Evolutionary conservation across 2,113 vertebrate species (phyloP).

Genomic region (Chaenocephalus aceratus): DNA sequence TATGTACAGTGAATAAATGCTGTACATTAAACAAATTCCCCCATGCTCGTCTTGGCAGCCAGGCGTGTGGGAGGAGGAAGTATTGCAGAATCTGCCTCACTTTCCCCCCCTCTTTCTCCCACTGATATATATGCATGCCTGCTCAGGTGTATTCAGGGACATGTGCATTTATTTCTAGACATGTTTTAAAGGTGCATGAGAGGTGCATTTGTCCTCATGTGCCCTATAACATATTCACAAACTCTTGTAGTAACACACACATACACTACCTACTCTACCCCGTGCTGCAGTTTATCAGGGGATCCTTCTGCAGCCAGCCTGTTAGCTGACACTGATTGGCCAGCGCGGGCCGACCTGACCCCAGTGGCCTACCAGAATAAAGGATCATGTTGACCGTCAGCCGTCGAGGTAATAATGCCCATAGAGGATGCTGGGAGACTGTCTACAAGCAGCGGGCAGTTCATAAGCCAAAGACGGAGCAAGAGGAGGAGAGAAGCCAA

Average conservation of each 20-base stretch:
- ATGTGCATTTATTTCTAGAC: neutral
- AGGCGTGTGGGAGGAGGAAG: slow-evolving; percentile 61
- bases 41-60: slow-evolving; percentile 72
- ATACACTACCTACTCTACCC: neutral
- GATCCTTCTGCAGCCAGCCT: slow-evolving; percentile 38
- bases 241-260: neutral
- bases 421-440: slow-evolving; percentile 57
- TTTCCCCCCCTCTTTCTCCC: slow-evolving; percentile 16
- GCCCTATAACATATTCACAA: neutral
- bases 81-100: slow-evolving; percentile 41
- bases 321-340: slow-evolving; percentile 72
- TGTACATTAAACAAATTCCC: slow-evolving; percentile 81
- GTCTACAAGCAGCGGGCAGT: slow-evolving; percentile 29
- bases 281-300: slow-evolving; percentile 32
- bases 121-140: slow-evolving; percentile 14
- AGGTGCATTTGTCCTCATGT: neutral
- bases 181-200: neutral
- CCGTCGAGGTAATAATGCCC: slow-evolving; percentile 70
- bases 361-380: slow-evolving; percentile 55
- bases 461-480: slow-evolving; percentile 33
- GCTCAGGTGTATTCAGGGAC: slow-evolving; percentile 5
- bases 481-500: slow-evolving; percentile 12
- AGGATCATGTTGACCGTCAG: slow-evolving; percentile 55
- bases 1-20: slow-evolving; percentile 80
- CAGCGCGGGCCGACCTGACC: slow-evolving; percentile 47